Conservation (phyloP, 1,140 invertebrate species). For the Bombus superbus region DNA sequence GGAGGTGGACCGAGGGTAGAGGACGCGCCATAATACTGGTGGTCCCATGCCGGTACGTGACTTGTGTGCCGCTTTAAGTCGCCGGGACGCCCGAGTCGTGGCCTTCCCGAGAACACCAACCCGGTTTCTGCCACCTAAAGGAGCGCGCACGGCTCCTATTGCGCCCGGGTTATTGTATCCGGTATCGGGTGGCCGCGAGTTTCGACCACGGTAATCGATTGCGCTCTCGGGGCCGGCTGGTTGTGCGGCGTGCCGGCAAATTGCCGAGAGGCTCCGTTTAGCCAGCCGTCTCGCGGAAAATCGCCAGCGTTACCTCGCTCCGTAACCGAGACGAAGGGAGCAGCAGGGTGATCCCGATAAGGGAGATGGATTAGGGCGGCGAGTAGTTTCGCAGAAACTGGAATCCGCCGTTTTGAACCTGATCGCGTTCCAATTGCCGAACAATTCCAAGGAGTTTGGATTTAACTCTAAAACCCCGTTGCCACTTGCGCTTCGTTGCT, state of each 20-base stretch:
- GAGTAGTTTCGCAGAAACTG: too few species aligned
- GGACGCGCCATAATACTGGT: slow-evolving; percentile 76
- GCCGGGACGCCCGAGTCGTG: slow-evolving; percentile 45
- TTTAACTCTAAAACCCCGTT: too few species aligned
- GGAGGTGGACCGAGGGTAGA: slow-evolving; percentile 31
- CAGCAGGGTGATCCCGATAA: background rate
- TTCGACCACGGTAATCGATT: slow-evolving; percentile 51
- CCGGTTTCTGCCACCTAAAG: slow-evolving; percentile 68
- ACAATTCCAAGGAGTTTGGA: too few species aligned
- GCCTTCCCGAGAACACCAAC: slow-evolving; percentile 50
- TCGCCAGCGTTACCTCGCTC: background rate
- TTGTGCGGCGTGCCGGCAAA: slow-evolving; percentile 31
- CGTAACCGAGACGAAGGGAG: too few species aligned
- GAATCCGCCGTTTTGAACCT: too few species aligned
- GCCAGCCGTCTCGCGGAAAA: slow-evolving; percentile 23
- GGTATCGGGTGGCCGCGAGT: slow-evolving; percentile 45
- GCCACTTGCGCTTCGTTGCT: too few species aligned
- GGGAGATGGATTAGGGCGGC: background rate
- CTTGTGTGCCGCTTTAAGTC: slow-evolving; percentile 72
- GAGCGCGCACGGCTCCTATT: slow-evolving; percentile 64
- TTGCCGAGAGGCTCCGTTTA: slow-evolving; percentile 38
- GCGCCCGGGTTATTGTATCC: slow-evolving; percentile 62
- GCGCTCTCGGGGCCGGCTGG: background rate
- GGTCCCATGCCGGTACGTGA: slow-evolving; percentile 76
- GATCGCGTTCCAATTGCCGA: too few species aligned